Base-by-base conservation (phyloP, 2,113 vertebrate genomes). In the Lepus americanus region DNA sequence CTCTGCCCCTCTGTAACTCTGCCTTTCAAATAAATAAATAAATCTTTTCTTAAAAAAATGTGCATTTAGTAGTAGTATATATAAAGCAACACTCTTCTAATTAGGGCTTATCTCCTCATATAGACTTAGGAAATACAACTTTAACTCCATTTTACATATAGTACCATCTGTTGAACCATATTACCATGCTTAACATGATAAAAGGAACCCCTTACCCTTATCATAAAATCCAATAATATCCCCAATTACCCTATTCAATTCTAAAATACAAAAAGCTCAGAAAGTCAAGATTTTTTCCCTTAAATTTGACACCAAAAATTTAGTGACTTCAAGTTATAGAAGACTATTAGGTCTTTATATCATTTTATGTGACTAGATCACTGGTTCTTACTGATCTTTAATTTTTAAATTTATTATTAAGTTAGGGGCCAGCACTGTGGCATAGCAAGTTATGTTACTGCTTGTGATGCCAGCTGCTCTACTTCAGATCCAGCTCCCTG, bases 251-350 rank as follows among this genome's bases (percentile, higher is more conserved):
- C 64, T 85, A 89, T 19, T 19, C 20, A 93, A 73, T 93, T 90
- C 77, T 90, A 77, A 93, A 95, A 76, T 61, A 22, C 31, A 51
- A 82, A 90, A 81, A 86, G 22, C 14, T 49, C 39, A 72, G 55
- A 55, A 86, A 79, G 73, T 44, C 1, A 0, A 19, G 80, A 61
- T 25, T 53, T 90, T 23, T 74, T 90, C 81, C 67, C 49, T 90
- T 70, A 63, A 84, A 66, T 55, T 90, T 91, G 61, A 61, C 22
- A 79, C 44, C 44, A 84, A 87, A 92, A 89, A 63, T 74, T 29
- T 66, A 74, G 49, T 51, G 36, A 87, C 51, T 69, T 94, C 23
- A 85, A 69, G 1, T 80, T 80, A 67, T 1, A 61, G 36, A 13
- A 53, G 36, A 94, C 22, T 39, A 67, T 53, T 89, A 85, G 82